Conservation (phyloP, 30 jellyfish, hydroid and myxozoan species). For the Turritopsis rubra region DNA sequence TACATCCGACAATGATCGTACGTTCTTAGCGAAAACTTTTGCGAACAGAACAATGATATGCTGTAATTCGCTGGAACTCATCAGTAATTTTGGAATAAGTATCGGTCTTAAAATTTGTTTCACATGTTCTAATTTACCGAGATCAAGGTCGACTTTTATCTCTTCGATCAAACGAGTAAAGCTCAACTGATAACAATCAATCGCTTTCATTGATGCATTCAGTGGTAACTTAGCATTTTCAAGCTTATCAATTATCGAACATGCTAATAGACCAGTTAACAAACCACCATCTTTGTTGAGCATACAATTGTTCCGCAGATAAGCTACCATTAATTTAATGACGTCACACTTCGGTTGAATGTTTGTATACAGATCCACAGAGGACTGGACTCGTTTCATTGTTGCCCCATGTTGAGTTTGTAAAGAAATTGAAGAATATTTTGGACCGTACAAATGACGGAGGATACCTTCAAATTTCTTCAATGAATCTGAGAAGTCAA, state of each 20-base stretch:
- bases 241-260: neutral
- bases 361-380: neutral
- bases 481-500: neutral
- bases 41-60: neutral
- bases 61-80: neutral
- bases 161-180: neutral
- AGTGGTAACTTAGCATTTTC: neutral
- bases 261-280: neutral
- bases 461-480: neutral
- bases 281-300: conserved; percentile 4
- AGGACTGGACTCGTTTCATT: neutral
- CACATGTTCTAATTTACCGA: neutral
- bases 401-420: conserved; percentile 1
- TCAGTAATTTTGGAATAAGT: neutral
- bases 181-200: neutral
- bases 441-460: conserved; percentile 1
- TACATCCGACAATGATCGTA: neutral
- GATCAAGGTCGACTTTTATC: neutral
- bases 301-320: neutral
- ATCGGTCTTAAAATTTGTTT: neutral
- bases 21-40: neutral
- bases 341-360: conserved; percentile 10
- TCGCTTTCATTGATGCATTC: neutral
- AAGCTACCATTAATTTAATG: neutral
- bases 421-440: neutral